Conservation (phyloP, 2,888 invertebrate species). For the Agelastica alni region DNA sequence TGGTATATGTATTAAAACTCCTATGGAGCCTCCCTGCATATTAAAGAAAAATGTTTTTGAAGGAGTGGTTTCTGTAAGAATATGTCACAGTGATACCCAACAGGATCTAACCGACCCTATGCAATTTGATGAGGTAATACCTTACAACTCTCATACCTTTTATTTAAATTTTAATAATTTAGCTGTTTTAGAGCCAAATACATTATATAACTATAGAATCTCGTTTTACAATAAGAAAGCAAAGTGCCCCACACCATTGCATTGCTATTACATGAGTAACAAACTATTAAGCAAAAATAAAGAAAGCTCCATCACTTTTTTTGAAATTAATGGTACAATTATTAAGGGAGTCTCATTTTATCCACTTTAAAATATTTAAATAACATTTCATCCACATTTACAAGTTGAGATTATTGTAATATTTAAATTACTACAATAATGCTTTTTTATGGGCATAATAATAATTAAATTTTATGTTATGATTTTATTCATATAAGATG, state of each 20-base stretch:
- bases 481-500: too few relatives aligned
- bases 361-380: too few relatives aligned
- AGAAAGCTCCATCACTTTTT: constrained; percentile 41
- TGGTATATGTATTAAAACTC: constrained; percentile 40
- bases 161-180: constrained; percentile 40
- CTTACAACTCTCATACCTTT: constrained; percentile 35
- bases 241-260: constrained; percentile 35
- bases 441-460: too few relatives aligned
- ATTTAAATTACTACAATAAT: too few relatives aligned
- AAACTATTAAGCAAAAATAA: constrained; percentile 36
- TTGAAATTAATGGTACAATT: constrained; percentile 47
- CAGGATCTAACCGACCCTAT: constrained; percentile 35
- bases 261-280: constrained; percentile 46
- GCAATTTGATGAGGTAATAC: constrained; percentile 32
- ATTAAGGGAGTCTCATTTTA: constrained; percentile 50
- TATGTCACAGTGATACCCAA: constrained; percentile 31
- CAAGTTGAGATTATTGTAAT: too few relatives aligned
- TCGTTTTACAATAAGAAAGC: constrained; percentile 41
- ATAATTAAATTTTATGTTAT: too few relatives aligned
- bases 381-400: too few relatives aligned
- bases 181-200: constrained; percentile 41
- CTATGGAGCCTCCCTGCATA: constrained; percentile 32
- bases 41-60: constrained; percentile 27
- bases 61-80: constrained; percentile 33
- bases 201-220: constrained; percentile 44